Percentiles rank a stretch among this genome's conserved stretches.
Conservation (phyloP, 2,888 invertebrate species). For the Cheilosia scutellata region DNA sequence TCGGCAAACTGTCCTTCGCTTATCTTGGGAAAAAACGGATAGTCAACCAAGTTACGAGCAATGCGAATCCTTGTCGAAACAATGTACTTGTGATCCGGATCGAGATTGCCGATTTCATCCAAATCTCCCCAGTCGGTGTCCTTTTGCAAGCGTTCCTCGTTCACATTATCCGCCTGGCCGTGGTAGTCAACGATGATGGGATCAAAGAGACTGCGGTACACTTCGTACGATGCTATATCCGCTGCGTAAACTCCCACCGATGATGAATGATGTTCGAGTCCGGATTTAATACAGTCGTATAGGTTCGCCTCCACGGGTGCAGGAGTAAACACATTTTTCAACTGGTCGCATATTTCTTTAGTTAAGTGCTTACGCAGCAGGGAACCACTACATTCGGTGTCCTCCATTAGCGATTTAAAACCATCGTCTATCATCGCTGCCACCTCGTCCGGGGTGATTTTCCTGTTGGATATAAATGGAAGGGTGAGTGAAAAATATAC, state of each 20-base stretch:
- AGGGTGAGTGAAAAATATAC: not conserved
- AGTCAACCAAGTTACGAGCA: constrained; percentile 86
- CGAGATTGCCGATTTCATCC: constrained; percentile 86
- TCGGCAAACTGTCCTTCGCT: constrained; percentile 87
- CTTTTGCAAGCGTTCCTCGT: constrained; percentile 86
- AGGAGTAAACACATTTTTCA: constrained; percentile 85
- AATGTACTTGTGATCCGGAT: constrained; percentile 87
- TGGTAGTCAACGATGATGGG: constrained; percentile 89
- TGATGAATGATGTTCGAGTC: constrained; percentile 87
- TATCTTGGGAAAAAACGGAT: constrained; percentile 88
- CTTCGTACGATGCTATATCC: constrained; percentile 87
- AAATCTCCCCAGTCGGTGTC: constrained; percentile 87
- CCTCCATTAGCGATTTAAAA: constrained; percentile 85
- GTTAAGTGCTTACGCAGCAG: constrained; percentile 87
- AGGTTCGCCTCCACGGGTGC: constrained; percentile 86
- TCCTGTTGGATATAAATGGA: constrained; percentile 76
- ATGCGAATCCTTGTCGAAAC: constrained; percentile 88
- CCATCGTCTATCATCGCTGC: constrained; percentile 85
- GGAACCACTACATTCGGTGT: constrained; percentile 85
- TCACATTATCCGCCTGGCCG: constrained; percentile 79
- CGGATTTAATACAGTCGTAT: constrained; percentile 87
- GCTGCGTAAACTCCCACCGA: constrained; percentile 88
- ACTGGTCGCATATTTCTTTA: constrained; percentile 85
- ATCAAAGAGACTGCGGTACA: constrained; percentile 87
- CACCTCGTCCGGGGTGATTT: constrained; percentile 82